Percentiles rank a stretch among this genome's conserved stretches.
These are phyloP conservation scores for Cassiopea andromeda DNA, from an alignment of 30 jellyfish, hydroid and myxozoan species.

Conservation along the genomic window DNA sequence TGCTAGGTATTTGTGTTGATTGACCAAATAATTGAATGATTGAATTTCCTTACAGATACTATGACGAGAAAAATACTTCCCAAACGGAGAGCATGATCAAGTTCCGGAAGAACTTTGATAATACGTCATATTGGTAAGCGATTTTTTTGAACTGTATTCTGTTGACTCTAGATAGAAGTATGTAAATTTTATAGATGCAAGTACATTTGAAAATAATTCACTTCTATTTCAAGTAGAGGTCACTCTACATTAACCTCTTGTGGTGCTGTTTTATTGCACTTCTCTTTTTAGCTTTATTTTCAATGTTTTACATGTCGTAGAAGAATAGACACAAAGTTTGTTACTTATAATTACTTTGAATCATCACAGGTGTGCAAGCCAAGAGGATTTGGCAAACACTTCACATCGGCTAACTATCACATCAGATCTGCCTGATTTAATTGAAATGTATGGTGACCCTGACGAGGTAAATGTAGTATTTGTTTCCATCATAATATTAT, in stretches of 20 bases:
- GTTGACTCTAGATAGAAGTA: not conserved
- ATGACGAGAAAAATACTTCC: constrained; percentile 52
- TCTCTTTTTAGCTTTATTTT: no score
- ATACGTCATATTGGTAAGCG: constrained; percentile 71
- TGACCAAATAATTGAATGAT: no score
- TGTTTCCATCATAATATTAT: no score
- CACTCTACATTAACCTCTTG: no score
- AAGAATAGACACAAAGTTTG: no score
- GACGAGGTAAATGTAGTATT: constrained; percentile 45
- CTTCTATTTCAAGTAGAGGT: no score
- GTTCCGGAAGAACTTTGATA: constrained; percentile 59
- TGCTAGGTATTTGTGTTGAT: no score
- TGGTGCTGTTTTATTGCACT: no score
- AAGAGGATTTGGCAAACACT: constrained; percentile 53
- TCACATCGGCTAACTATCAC: constrained; percentile 72
- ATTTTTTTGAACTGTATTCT: not conserved
- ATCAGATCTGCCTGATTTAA: constrained; percentile 71
- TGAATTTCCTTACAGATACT: constrained; percentile 33
- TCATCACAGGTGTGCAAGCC: constrained; percentile 62
- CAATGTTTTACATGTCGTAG: no score
- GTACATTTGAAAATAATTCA: no score
- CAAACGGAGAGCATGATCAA: constrained; percentile 73
- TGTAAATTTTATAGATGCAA: not conserved
- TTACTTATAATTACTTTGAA: not conserved
- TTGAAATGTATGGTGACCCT: constrained; percentile 72